These are phyloP conservation scores for Ennomos erosarius DNA, from an alignment of 2,888 invertebrate species.

Conservation along the genomic window DNA sequence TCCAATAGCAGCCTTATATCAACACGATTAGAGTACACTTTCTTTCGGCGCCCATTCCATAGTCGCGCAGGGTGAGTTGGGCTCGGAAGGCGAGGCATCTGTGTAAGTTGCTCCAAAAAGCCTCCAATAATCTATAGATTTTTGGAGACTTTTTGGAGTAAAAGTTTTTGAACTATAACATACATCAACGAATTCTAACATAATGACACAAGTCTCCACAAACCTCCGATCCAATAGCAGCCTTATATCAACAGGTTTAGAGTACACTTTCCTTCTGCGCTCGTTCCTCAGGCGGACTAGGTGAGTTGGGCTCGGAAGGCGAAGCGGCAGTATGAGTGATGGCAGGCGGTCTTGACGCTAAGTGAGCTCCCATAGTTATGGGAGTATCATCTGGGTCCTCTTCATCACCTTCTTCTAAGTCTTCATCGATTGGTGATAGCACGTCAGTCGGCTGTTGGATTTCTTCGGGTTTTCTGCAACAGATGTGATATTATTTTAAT, in stretches of 20 bases:
- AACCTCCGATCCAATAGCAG: too few relatives aligned
- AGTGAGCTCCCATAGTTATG: constrained; percentile 86
- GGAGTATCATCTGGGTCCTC: constrained; percentile 89
- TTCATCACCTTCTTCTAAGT: constrained; percentile 88
- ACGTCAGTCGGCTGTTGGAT: constrained; percentile 88
- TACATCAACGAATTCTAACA: too few relatives aligned
- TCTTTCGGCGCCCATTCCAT: constrained; percentile 86
- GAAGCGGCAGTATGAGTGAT: constrained; percentile 92
- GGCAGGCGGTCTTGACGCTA: constrained; percentile 85
- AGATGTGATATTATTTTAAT: background rate
- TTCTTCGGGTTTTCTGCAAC: constrained; percentile 81
- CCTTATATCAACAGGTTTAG: constrained; percentile 47
- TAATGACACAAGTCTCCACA: too few relatives aligned
- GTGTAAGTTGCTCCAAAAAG: constrained; percentile 86
- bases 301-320: constrained; percentile 81
- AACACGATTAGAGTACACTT: constrained; percentile 85
- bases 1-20: too few relatives aligned
- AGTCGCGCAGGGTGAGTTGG: constrained; percentile 61
- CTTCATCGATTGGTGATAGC: constrained; percentile 93
- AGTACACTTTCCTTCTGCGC: constrained; percentile 91
- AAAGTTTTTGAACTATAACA: too few relatives aligned
- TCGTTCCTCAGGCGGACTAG: constrained; percentile 50
- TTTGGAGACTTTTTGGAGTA: too few relatives aligned
- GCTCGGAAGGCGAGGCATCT: constrained; percentile 88
- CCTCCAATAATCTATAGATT: too few relatives aligned